phyloP scores from a whole-genome alignment of 2,113 vertebrate species.

The Raja brachyura region DNA sequence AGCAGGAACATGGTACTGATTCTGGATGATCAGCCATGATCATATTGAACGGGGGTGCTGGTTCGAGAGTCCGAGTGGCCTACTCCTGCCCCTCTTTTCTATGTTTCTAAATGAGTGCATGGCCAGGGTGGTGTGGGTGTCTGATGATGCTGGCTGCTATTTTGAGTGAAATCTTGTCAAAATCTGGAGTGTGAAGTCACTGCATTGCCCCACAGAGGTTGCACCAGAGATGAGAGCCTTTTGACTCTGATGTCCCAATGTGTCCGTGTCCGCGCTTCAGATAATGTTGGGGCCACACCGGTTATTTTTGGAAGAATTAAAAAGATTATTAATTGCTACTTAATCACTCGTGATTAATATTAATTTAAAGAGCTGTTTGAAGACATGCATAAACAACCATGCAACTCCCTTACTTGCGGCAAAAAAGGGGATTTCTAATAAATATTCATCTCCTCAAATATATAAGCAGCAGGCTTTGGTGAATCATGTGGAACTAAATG shows the following conservation, averaged over 20 bases:
- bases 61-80: too few relatives aligned
- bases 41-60: too few relatives aligned
- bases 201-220: not conserved
- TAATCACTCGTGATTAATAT: conserved; percentile 10
- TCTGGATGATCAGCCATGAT: too few relatives aligned
- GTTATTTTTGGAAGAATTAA: not conserved
- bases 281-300: not conserved
- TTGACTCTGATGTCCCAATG: not conserved
- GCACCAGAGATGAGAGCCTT: not conserved
- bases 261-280: not conserved
- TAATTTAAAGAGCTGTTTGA: conserved; percentile 6
- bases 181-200: not conserved
- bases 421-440: conserved; percentile 43
- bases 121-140: too few relatives aligned
- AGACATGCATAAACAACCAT: not conserved
- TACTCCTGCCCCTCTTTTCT: too few relatives aligned
- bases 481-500: conserved; percentile 61
- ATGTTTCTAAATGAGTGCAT: too few relatives aligned
- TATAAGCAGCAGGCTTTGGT: conserved; percentile 53
- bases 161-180: not conserved
- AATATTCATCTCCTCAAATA: conserved; percentile 59
- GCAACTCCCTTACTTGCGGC: not conserved
- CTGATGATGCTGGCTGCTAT: too few relatives aligned
- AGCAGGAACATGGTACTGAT: too few relatives aligned
- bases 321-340: not conserved